Evolutionary conservation across 1,140 invertebrate genomes (phyloP).

Genomic region (Vollenhovia emeryi): DNA sequence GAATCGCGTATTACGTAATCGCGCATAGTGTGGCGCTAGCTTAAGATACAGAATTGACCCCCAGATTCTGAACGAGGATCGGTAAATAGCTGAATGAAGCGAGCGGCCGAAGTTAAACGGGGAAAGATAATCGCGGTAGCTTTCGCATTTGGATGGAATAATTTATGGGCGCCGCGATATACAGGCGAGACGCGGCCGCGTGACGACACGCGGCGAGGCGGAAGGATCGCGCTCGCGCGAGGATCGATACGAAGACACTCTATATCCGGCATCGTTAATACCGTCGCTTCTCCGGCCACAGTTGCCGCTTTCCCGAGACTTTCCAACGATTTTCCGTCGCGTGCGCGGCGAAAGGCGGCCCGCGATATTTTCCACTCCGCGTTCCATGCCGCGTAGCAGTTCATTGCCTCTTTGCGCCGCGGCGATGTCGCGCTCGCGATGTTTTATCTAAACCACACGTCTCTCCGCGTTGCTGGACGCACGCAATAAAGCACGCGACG

Average conservation of each 20-base stretch:
- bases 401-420: constrained; percentile 63
- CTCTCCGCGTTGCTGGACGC: constrained; percentile 43
- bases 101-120: not conserved
- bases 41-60: no score
- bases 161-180: not conserved
- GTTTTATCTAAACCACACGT: constrained; percentile 62
- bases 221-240: not conserved
- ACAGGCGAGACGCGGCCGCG: not conserved
- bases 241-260: constrained; percentile 59
- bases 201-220: not conserved
- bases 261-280: not conserved
- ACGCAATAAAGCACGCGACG: constrained; percentile 44
- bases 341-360: constrained; percentile 43
- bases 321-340: constrained; percentile 72
- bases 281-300: not conserved
- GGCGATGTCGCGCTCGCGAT: constrained; percentile 55
- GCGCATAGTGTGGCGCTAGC: no score
- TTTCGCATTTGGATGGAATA: not conserved
- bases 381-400: constrained; percentile 61
- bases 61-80: not conserved
- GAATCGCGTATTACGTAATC: no score
- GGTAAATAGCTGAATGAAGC: not conserved
- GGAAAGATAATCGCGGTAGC: not conserved
- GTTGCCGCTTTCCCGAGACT: constrained; percentile 62
- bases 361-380: constrained; percentile 51